Base-by-base conservation (phyloP, 2,888 invertebrate genomes). In the Yponomeuta sedellus region DNA sequence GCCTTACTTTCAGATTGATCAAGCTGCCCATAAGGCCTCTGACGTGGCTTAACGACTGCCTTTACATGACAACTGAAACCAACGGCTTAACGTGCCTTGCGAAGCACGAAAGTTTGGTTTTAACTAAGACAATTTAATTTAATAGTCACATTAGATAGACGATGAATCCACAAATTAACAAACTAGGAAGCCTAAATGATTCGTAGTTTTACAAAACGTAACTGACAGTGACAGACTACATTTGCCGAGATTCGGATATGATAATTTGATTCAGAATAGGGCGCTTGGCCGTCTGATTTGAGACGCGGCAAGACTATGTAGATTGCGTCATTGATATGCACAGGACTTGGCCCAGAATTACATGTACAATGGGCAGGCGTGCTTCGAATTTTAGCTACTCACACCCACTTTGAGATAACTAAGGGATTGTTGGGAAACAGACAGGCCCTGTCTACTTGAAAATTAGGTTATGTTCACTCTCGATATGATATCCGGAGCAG, bases 301-400 rank as follows among this genome's bases (percentile, higher is more conserved):
- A 52, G 44, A 12, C 44, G 44, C 5, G 44, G 44, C 44, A 52
- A 52, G 44, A 58, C 20, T 58, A 58, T 58, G 58, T 19, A 58
- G 20, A 58, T 58, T 19, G 0, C 20, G 58, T 58, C 58, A 58
- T 58, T 58, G 58, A 58, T 58, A 58, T 58, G 58, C 58, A 19
- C 58, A 52, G 20, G 20, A 58, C 58, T 22, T 20, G 58, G 20
- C 20, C 11, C 20, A 22, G 20, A 58, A 58, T 58, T 58, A 58
- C 58, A 58, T 58, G 58, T 58, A 58, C 58, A 58, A 58, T 58
- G 20, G 58, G 58, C 19, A 22, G 58, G 20, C 58, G 58, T 58
- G 58, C 58, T 10, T 19, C 2, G 58, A 58, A 58, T 58, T 58
- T 58, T 3, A 52, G 44, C 44, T 16, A 16, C 16, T 16, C 12